Conservation (phyloP, 2,888 invertebrate species). For the Noctua fimbriata region DNA sequence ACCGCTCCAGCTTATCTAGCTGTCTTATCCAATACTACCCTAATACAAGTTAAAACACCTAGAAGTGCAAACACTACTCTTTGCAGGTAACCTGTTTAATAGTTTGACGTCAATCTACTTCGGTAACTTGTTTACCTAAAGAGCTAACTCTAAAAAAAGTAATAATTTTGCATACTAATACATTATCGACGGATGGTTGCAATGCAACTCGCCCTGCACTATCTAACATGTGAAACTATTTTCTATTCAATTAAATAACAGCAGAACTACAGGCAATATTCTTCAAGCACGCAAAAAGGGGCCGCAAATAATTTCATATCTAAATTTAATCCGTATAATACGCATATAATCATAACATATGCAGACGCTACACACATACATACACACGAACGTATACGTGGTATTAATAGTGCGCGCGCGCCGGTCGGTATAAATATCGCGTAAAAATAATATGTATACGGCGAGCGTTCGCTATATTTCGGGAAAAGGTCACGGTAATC, state of each 20-base stretch:
- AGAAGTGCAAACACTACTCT: background rate
- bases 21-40: too few relatives aligned
- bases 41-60: background rate
- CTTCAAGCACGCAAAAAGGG: slow-evolving; percentile 63
- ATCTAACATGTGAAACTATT: slow-evolving; percentile 8
- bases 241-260: slow-evolving; percentile 34
- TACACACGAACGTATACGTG: slow-evolving; percentile 56
- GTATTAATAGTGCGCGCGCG: slow-evolving; percentile 75
- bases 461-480: slow-evolving; percentile 75
- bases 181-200: background rate
- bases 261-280: slow-evolving; percentile 60
- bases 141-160: background rate
- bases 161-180: background rate
- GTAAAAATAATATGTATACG: slow-evolving; percentile 80
- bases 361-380: slow-evolving; percentile 71
- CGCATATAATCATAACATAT: slow-evolving; percentile 81
- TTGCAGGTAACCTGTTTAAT: background rate
- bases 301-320: slow-evolving; percentile 79
- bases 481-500: slow-evolving; percentile 86
- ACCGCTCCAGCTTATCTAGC: background rate
- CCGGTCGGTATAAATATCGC: slow-evolving; percentile 78
- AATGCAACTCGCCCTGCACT: background rate
- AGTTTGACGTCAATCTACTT: slow-evolving; percentile 10
- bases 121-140: background rate
- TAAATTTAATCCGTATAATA: slow-evolving; percentile 80